These are phyloP conservation scores for Phyllotreta cruciferae DNA, from an alignment of 2,888 invertebrate genomes.

Conservation along the genomic window DNA sequence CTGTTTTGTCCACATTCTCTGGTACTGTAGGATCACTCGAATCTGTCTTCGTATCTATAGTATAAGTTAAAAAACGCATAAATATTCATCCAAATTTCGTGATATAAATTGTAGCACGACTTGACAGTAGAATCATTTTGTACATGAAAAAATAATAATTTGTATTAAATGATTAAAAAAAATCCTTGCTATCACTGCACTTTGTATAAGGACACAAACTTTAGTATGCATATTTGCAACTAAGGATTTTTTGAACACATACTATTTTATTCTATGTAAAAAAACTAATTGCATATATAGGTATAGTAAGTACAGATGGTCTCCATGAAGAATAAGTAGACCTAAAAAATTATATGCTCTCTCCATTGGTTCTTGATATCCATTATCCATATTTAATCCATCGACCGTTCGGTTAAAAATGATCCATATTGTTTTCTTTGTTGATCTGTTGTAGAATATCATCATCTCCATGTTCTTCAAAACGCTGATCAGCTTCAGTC, in stretches of 20 bases:
- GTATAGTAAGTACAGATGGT: no score
- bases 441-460: slow-evolving; percentile 1
- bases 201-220: slow-evolving; percentile 25
- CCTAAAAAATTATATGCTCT: no score
- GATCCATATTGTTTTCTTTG: neutral
- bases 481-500: neutral
- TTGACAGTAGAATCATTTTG: slow-evolving; percentile 35
- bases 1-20: slow-evolving; percentile 35
- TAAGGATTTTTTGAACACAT: slow-evolving; percentile 16
- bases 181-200: slow-evolving; percentile 37
- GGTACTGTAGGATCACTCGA: slow-evolving; percentile 42
- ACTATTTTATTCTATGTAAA: slow-evolving; percentile 10
- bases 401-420: no score
- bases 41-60: slow-evolving; percentile 50
- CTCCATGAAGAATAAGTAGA: no score
- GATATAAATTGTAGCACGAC: slow-evolving; percentile 43
- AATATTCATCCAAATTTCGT: slow-evolving; percentile 43
- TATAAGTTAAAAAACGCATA: slow-evolving; percentile 41
- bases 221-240: slow-evolving; percentile 27
- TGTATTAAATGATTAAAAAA: slow-evolving; percentile 31
- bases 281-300: slow-evolving; percentile 42
- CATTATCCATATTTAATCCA: no score
- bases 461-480: neutral
- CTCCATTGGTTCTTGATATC: no score
- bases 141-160: slow-evolving; percentile 41